Base-by-base conservation (phyloP, 1,140 invertebrate species). In the Polypedilum pembai region DNA sequence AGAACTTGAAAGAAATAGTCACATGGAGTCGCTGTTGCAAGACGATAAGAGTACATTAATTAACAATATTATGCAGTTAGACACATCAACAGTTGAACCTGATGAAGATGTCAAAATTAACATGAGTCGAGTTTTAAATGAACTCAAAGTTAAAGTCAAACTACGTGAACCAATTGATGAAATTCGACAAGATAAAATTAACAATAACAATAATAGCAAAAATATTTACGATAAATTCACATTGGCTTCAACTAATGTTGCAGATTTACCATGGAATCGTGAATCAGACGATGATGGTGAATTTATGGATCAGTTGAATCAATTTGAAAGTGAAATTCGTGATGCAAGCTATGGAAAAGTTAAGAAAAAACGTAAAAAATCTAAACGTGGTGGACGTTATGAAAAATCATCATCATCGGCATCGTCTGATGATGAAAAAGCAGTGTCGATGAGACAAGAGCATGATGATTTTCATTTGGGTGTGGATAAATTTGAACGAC, bases 1-100 rank as follows among this genome's bases (percentile, higher is more conserved):
- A 82, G 91, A 94, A 83, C 85, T 95, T 79, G 94, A 96, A 81
- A 85, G 89, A 76, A 90, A 91, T 76, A 87, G 87, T 7, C 87
- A 90, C 77, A 78, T 89, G 41, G 89, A 91, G 78, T 79, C 83
- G 15, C 89, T 90, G 77, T 85, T 87, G 80, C 85, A 85, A 75
- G 84, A 86, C 79, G 88, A 17, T 81, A 85, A 4, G 87, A 90
- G 82, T 85, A 87, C 78, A 84, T 86, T 15, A 80, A 83, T 21
- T 77, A 81, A 40, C 15, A 73, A 73, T 4, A 73, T 41, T 15
- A 40, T 40, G 21, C 33, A 40, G n/a, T 33, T 73, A 41, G 18
- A 41, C 20, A 41, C 12, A n/a, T 17, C 40, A 15, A 10, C 15
- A 0, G 24, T 17, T 76, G 86, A 88, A 77, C 88, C 90, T 0